Evolutionary conservation across 2,888 invertebrate genomes (phyloP).

Genomic region (Agrilus mali): DNA sequence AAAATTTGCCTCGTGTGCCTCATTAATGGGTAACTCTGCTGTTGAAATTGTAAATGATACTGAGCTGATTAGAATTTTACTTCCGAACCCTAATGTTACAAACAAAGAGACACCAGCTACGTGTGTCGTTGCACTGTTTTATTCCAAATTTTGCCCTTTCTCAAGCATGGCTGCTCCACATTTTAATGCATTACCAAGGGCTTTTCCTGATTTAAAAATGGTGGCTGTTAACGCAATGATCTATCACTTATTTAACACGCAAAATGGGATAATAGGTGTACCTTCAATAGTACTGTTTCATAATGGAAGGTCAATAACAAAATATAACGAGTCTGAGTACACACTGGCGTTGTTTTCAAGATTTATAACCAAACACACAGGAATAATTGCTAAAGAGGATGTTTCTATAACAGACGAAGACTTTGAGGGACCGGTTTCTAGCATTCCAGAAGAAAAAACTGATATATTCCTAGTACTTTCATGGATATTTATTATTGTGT

Average conservation of each 20-base stretch:
- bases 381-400: conserved; percentile 48
- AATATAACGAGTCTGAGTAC: conserved; percentile 72
- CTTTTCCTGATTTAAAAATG: conserved; percentile 76
- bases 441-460: conserved; percentile 59
- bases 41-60: conserved; percentile 62
- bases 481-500: conserved; percentile 72
- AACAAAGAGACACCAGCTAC: conserved; percentile 47
- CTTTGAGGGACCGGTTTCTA: conserved; percentile 69
- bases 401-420: conserved; percentile 60
- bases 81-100: conserved; percentile 50
- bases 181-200: conserved; percentile 78
- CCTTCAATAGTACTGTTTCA: conserved; percentile 83
- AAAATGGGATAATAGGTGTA: conserved; percentile 82
- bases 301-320: conserved; percentile 73
- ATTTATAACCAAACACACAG: conserved; percentile 67
- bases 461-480: conserved; percentile 74
- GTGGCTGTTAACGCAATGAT: conserved; percentile 82
- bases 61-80: conserved; percentile 51
- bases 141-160: conserved; percentile 80
- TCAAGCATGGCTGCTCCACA: conserved; percentile 82
- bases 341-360: conserved; percentile 65
- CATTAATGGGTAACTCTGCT: conserved; percentile 23
- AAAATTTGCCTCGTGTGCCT: conserved; percentile 27
- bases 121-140: conserved; percentile 78
- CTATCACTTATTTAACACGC: conserved; percentile 74